Base-by-base conservation (phyloP, 2,888 invertebrate genomes). In the Coelogynopora nodosa region DNA sequence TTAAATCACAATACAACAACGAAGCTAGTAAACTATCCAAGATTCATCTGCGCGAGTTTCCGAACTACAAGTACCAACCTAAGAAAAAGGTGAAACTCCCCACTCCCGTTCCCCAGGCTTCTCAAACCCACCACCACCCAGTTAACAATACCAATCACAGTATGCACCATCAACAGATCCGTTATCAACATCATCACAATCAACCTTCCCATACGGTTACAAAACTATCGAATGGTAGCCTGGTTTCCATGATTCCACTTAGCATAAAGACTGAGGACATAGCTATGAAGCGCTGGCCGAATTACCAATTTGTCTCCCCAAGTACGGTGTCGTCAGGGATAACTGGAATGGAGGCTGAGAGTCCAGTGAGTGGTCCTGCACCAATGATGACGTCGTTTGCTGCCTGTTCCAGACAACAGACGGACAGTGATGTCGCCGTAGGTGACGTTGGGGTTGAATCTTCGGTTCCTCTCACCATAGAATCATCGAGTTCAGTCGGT, bases 11-110 rank as follows among this genome's bases (percentile, higher is more conserved):
- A 27, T 86, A 86, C 67, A 67, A 86, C 29, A 84, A 86, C 29
- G 87, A 86, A 49, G 87, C 87, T 0, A 83, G 67, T 13, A 31
- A 84, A 31, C 26, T 86, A 31, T 67, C 84, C 26, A 31, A 83
- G 31, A 28, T 86, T 18, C 87, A 86, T 31, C 67, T 67, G 49
- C 84, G 49, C 26, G 87, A 86, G 29, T 86, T 86, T 31, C 87
- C 87, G 5, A 30, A 86, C 31, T 86, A 86, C 80, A 86, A 86
- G 85, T 86, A 86, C 67, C 87, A 86, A 31, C 87, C 87, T 23
- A 85, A 83, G 30, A 86, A 86, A 30, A 80, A 74, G 74, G 74
- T 74, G 5, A 74, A 74, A 26, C 74, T 23, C 27, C 2, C 74
- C 27, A 26, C 74, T 23, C 74, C 74, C 2, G 2, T 5, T 5